Base-by-base conservation (phyloP, 2,797 vertebrate genomes). In the Gambusia yucatana region DNA sequence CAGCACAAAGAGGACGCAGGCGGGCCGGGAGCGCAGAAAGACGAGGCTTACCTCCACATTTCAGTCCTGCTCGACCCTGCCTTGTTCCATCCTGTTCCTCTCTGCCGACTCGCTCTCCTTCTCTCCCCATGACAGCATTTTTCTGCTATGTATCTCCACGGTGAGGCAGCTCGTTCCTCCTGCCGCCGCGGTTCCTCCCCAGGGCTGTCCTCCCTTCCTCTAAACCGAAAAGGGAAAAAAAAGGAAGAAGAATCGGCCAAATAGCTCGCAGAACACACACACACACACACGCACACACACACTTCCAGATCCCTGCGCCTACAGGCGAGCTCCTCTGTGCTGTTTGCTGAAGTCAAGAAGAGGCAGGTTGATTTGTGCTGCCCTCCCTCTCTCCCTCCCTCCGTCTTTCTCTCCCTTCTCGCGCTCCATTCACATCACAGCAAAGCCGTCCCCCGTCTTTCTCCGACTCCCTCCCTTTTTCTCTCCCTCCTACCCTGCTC, bases 281-380 rank as follows among this genome's bases (percentile, higher is more conserved):
- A n/a, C 84, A 73, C 84, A 84, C 83, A 72, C 84, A 84, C 89
- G 1, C 52, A 3, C 52, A 50, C 69, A n/a, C 84, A 73, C 84
- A 85, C 89, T 92, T 92, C 90, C 88, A 77, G 81, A 89, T 93
- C 85, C 77, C 52, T 71, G 82, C 33, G 86, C 80, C 85, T 83
- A n/a, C 11, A 46, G 41, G 48, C 84, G 75, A 72, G 86, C 88
- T 88, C 83, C 78, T 89, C 89, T 88, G 83, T 55, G 93, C 89
- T 81, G 91, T 89, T 86, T 91, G 90, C 85, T 91, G 74, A 83
- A 92, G 94, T 94, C 92, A 91, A 93, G 91, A 94, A 92, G 94
- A 94, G 92, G 93, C 95, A 96, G 95, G 96, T 95, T 95, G 94
- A 95, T 95, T 91, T 94, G 93, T 86, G 89, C 91, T 67, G 90